Percentiles rank a stretch among this genome's conserved stretches.
These are phyloP conservation scores for Zophobas morio DNA, from an alignment of 1,140 invertebrate species.

Conservation along the genomic window DNA sequence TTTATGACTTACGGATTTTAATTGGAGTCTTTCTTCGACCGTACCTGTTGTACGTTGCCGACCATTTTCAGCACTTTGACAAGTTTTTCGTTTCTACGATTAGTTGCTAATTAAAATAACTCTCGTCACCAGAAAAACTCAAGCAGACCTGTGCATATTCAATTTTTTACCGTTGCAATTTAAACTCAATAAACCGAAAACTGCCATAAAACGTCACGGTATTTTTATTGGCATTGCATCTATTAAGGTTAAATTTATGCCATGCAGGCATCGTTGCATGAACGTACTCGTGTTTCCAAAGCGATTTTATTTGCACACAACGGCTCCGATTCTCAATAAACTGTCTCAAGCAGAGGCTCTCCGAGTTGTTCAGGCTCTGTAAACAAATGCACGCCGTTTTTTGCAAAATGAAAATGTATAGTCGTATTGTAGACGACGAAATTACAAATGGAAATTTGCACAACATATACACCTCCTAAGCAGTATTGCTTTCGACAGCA, in stretches of 20 bases:
- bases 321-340: constrained; percentile 24
- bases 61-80: constrained; percentile 2
- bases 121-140: not conserved
- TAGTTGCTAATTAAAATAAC: constrained; percentile 12
- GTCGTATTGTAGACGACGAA: no score
- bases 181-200: constrained; percentile 14
- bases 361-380: constrained; percentile 17
- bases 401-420: constrained; percentile 13
- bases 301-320: constrained; percentile 41
- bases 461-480: no score
- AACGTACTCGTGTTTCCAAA: constrained; percentile 24
- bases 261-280: constrained; percentile 11
- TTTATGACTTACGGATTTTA: constrained; percentile 15
- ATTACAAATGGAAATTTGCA: no score
- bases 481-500: no score
- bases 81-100: constrained; percentile 10
- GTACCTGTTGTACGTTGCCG: not conserved
- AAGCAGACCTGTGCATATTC: not conserved
- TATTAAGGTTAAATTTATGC: constrained; percentile 17
- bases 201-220: constrained; percentile 11
- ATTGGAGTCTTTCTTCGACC: not conserved
- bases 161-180: constrained; percentile 6
- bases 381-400: constrained; percentile 25
- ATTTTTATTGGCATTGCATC: constrained; percentile 9
- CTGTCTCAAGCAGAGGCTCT: constrained; percentile 28